Conservation (phyloP, 2,888 invertebrate species). For the Limnephilus lunatus region DNA sequence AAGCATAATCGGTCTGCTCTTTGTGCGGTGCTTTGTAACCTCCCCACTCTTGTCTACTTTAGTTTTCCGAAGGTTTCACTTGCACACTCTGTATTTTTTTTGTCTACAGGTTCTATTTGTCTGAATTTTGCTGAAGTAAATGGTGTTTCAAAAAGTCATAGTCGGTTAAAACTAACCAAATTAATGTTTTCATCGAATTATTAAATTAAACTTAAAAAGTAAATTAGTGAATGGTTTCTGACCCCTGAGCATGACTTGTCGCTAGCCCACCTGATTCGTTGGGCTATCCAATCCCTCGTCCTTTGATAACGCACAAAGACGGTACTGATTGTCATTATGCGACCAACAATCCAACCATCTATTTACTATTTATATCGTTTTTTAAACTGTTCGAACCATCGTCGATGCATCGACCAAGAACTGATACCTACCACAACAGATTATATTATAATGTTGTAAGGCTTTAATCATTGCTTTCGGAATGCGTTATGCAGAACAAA, state of each 20-base stretch:
- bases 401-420: background rate
- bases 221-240: background rate
- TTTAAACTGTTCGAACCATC: background rate
- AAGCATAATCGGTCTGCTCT: no score
- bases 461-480: background rate
- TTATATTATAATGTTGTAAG: background rate
- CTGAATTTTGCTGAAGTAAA: no score
- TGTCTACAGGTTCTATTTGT: no score
- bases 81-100: no score
- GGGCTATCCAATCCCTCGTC: constrained; percentile 7
- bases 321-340: constrained; percentile 38
- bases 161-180: no score
- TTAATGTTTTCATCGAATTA: no score
- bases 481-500: background rate
- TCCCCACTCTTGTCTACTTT: no score
- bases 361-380: background rate
- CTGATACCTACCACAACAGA: background rate
- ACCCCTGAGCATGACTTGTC: constrained; percentile 24
- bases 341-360: background rate
- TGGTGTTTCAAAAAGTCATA: no score
- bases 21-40: no score
- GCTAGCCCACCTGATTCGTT: background rate
- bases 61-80: no score
- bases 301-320: constrained; percentile 34
- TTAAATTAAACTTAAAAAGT: no score